Evolutionary conservation across 2,888 invertebrate genomes (phyloP), one percentile per base, ranked within the genome.

Genomic region (Apamea anceps): DNA sequence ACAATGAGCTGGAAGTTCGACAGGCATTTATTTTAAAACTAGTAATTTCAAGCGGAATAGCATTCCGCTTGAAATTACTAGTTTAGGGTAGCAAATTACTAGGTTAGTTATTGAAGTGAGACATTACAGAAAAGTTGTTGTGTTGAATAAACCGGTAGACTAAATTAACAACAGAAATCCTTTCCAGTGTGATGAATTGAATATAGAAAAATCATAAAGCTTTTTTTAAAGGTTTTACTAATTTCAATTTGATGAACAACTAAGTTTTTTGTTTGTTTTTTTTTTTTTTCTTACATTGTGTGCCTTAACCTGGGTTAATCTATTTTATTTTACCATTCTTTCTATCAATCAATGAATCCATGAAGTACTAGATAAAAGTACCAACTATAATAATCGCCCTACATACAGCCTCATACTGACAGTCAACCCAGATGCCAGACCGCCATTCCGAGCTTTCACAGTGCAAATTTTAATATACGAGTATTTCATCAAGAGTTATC

Each of bases 331-430:
- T 21, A 54, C 21, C 21, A 21, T n/a, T 67, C 25, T 42, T 42
- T 18, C 13, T 25, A 37, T 66, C 13, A 13, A 37, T 13, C 57
- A 57, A 57, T n/a, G n/a, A 7, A 42, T 37, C 37, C 37, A 45
- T 1, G 10, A 60, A 28, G 60, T 4, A 60, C 60, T n/a, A n/a
- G 10, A 25, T 4, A 67, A 75, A 57, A 65, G 42, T 54, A 75
- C 65, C 42, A 54, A 75, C 21, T 21, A 45, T 42, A 75, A 74
- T 45, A 77, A 25, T 54, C 18, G 32, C 21, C 2, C 54, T 54
- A 48, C 12, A 67, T 48, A 12, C 45, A 60, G 21, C 45, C 32
- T 57, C 5, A 28, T 66, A 45, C 32, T 32, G 74, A n/a, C 13
- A 32, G 42, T 21, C 54, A 32, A 28, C 48, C 5, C 12, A 12